Percentiles rank a stretch among this genome's conserved stretches.
Evolutionary conservation across 2,888 invertebrate species (phyloP).

Genomic region (Zhuqinia jingwanae): DNA sequence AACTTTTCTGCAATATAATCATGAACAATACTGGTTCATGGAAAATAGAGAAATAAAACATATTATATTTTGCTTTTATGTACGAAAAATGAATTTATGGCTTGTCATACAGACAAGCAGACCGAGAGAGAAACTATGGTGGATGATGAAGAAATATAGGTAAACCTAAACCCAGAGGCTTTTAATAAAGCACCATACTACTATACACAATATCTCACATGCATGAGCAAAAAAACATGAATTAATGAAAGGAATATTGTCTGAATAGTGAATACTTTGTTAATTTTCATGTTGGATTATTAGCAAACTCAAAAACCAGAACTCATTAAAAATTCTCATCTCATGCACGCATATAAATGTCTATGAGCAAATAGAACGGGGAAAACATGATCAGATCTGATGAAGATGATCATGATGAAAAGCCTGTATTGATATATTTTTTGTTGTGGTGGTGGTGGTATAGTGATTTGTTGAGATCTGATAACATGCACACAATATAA

Average conservation of each 20-base stretch:
- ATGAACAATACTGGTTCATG: slow-evolving; percentile 1
- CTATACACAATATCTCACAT: too few species aligned
- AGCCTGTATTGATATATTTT: background rate
- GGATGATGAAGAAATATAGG: background rate
- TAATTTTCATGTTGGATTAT: slow-evolving; percentile 46
- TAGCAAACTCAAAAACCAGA: background rate
- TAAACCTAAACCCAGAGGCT: background rate
- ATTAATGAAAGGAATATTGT: too few species aligned
- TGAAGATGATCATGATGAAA: background rate
- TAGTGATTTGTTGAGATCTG: background rate
- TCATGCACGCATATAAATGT: slow-evolving; percentile 11
- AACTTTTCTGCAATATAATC: slow-evolving; percentile 10
- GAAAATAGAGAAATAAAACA: slow-evolving; percentile 38
- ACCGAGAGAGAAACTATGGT: too few species aligned
- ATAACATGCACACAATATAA: slow-evolving; percentile 13
- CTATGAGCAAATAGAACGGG: too few species aligned
- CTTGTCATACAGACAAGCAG: too few species aligned
- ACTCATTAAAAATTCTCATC: slow-evolving; percentile 10
- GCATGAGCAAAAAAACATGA: background rate
- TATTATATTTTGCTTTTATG: slow-evolving; percentile 16
- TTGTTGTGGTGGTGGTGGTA: background rate
- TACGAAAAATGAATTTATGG: slow-evolving; percentile 36
- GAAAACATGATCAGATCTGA: too few species aligned
- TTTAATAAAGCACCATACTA: too few species aligned
- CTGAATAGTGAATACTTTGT: slow-evolving; percentile 45